Evolutionary conservation across 2,797 vertebrate genomes (phyloP), one percentile per base, ranked within the genome.

Genomic region (Cuniculus paca): DNA sequence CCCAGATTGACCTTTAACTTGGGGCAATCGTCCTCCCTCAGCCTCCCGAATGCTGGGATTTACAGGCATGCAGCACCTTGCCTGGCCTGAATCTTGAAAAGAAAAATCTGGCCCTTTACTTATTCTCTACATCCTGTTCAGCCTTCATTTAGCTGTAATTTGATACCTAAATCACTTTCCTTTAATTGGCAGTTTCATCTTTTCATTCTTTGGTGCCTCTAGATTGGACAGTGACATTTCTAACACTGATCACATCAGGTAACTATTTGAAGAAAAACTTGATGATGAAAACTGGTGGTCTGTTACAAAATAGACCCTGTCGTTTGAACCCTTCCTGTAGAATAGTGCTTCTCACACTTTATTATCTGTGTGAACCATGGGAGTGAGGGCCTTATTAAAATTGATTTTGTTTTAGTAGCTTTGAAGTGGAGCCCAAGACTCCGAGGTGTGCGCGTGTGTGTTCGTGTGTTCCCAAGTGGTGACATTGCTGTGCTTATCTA

Each of bases 151-250:
- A 87, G 61, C 52, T 85, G 22, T 72, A 94, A 94, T 89, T 68
- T 90, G 91, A 89, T 94, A 48, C 61, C 58, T 82, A 79, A 68
- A 31, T 94, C 74, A 90, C 56, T 96, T 91, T 89, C 70, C 91
- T 95, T 96, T 95, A 81, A 89, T 84, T 81, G 13, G 65, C 24
- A 80, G 42, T 60, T 91, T 65, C 14, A 82, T 70, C 95, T 97
- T 96, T 88, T 96, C 34, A 70, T 95, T 92, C 45, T 89, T 78
- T 85, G 96, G 95, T 94, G 95, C 95, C 96, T 97, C 91, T 39
- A 96, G 56, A 17, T 95, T 50, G 65, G 42, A 94, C 89, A 93
- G n/a, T 96, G 97, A 91, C 50, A 93, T 96, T 98, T 72, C 20
- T 72, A 96, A 89, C 56, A 72, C 81, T 72, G 36, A 72, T 72